phyloP scores from a whole-genome alignment of 1,140 invertebrate genomes.

The Anadara kagoshimensis region DNA sequence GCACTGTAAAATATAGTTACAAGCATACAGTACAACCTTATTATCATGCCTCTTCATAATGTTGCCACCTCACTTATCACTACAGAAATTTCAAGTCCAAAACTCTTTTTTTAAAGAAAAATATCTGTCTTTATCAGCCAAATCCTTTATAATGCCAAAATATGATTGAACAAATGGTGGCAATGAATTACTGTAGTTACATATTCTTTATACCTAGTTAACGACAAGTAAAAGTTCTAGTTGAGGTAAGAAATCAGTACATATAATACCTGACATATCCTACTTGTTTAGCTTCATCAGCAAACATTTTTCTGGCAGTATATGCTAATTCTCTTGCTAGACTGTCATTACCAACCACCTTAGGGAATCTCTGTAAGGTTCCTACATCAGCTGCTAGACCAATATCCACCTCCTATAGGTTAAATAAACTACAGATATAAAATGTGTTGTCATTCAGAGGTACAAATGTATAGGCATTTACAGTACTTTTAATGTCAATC shows the following conservation, averaged over 20 bases:
- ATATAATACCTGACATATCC: conserved; percentile 71
- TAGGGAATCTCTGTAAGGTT: conserved; percentile 93
- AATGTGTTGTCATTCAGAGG: not conserved
- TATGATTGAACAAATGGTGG: no score
- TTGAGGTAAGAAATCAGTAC: conserved; percentile 49
- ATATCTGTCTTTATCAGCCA: no score
- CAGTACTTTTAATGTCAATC: not conserved
- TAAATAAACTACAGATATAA: not conserved
- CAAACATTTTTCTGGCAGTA: conserved; percentile 87
- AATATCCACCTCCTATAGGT: conserved; percentile 74
- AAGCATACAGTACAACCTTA: no score
- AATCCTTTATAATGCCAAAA: no score
- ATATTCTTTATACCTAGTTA: no score
- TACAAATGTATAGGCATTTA: not conserved
- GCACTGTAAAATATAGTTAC: no score
- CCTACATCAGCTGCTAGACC: conserved; percentile 97
- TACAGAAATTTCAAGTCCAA: no score
- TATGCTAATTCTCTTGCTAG: conserved; percentile 89
- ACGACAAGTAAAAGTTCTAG: no score
- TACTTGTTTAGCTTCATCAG: conserved; percentile 83
- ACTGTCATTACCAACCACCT: conserved; percentile 91
- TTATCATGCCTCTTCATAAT: no score
- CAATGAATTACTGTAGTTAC: no score
- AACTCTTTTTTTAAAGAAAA: no score
- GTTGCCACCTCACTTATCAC: no score